Conservation (phyloP, 1,140 invertebrate genomes). For the Dinoponera quadriceps region DNA sequence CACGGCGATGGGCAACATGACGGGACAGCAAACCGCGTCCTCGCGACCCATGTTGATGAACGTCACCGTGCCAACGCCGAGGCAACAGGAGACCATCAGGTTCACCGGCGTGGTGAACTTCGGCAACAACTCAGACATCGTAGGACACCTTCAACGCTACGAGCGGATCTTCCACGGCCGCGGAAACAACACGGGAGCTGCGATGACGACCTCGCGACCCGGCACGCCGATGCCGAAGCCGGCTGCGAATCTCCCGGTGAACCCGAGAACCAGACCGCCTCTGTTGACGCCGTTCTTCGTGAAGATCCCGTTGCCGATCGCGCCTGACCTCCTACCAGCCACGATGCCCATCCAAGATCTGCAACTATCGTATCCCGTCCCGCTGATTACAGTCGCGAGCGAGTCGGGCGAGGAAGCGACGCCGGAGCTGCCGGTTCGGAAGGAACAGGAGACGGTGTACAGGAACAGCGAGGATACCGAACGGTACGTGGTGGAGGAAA, state of each 20-base stretch:
- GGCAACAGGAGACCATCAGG: constrained; percentile 77
- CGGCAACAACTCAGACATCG: constrained; percentile 79
- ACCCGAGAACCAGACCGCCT: constrained; percentile 26
- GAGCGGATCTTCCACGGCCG: constrained; percentile 80
- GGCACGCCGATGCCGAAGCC: constrained; percentile 20
- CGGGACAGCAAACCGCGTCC: neutral
- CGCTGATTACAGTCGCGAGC: neutral
- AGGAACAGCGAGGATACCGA: constrained; percentile 71
- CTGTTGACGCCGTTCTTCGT: constrained; percentile 64
- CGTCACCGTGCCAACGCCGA: constrained; percentile 58
- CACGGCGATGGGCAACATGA: neutral
- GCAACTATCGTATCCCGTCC: constrained; percentile 11
- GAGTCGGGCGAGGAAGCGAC: neutral
- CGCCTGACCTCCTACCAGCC: constrained; percentile 70
- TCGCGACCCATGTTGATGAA: constrained; percentile 8
- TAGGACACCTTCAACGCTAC: constrained; percentile 81
- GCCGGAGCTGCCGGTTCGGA: constrained; percentile 65
- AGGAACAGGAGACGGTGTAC: constrained; percentile 65
- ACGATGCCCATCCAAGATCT: constrained; percentile 35
- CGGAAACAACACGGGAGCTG: constrained; percentile 11
- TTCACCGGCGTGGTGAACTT: constrained; percentile 84
- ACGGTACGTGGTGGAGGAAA: constrained; percentile 71
- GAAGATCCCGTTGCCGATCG: constrained; percentile 70
- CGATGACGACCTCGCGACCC: constrained; percentile 37
- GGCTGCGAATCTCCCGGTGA: neutral